phyloP scores from a whole-genome alignment of 2,888 invertebrate species.

The Oconnorella tubifera region DNA sequence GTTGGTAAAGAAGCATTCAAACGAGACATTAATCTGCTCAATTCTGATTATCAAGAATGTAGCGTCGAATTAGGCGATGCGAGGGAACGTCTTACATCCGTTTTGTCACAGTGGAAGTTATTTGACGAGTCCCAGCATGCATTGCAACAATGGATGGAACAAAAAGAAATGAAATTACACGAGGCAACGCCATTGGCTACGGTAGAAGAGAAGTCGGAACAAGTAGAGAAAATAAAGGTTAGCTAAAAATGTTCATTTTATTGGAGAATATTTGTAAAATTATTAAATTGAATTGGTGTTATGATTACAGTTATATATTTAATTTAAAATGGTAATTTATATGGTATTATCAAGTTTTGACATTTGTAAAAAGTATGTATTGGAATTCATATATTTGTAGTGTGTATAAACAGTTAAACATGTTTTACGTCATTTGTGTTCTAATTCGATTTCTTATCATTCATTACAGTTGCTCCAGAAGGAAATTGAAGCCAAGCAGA shows the following conservation, averaged over 20 bases:
- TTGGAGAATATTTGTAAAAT: too few species aligned
- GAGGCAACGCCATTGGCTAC: constrained; percentile 48
- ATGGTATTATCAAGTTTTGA: too few species aligned
- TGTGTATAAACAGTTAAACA: too few species aligned
- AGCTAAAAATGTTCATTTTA: background rate
- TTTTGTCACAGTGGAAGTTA: constrained; percentile 85
- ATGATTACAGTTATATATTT: too few species aligned
- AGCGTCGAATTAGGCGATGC: constrained; percentile 39
- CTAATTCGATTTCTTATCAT: too few species aligned
- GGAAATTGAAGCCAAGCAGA: constrained; percentile 74
- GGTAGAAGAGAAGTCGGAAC: constrained; percentile 43
- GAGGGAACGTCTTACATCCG: constrained; percentile 65
- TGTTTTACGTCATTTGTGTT: too few species aligned
- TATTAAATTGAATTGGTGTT: too few species aligned
- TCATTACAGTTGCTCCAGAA: constrained; percentile 63
- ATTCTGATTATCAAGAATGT: constrained; percentile 75
- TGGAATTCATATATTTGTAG: too few species aligned
- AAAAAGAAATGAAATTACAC: constrained; percentile 78
- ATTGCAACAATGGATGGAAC: constrained; percentile 80
- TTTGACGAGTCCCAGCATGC: constrained; percentile 82
- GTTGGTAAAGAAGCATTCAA: constrained; percentile 56
- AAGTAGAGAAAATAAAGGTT: constrained; percentile 55
- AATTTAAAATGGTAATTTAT: too few species aligned
- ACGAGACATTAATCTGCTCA: constrained; percentile 79
- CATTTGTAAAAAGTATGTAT: too few species aligned